Base-by-base conservation (phyloP, 2,888 invertebrate species). In the Cantharis rufa region DNA sequence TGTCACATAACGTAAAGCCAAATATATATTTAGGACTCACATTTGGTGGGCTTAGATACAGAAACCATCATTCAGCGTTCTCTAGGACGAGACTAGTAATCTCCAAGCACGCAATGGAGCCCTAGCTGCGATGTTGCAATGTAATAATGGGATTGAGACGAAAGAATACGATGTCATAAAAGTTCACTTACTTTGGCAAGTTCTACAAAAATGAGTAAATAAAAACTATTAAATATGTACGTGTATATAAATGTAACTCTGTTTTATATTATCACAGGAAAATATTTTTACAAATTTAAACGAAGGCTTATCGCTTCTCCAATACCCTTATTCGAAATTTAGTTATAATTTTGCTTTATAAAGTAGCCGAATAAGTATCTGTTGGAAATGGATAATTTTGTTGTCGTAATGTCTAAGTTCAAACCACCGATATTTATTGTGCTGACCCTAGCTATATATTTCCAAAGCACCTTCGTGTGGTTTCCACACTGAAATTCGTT, bases 11-110 rank as follows among this genome's bases (percentile, higher is more conserved):
- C 80, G 75, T 71, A 72, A 77, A 77, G 75, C 78, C 77, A 80
- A 77, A 80, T 80, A 80, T 80, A 78, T 80, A 80, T 80, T 80
- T 80, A 80, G 80, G 80, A 75, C 78, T 80, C 80, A 75, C 77
- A 80, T 80, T 79, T 72, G 80, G 77, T 62, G 76, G 71, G 78
- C 80, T 78, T 78, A 80, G 80, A 80, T 80, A 80, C 78, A 80
- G 75, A 78, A 80, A 74, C 75, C 78, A 80, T 80, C 80, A 78
- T 77, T 80, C 80, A 80, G 77, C 77, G 78, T 76, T 74, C 74
- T 76, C 79, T 76, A 77, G 77, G 77, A 77, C 77, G 77, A 77
- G 75, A 71, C 79, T 71, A 71, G 78, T 76, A 78, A 78, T 78
- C 78, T 78, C 75, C 69, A 78, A 74, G 78, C 78, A 78, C 78